Evolutionary conservation across 1,140 invertebrate species (phyloP).

Genomic region (Drosophila asahinai): DNA sequence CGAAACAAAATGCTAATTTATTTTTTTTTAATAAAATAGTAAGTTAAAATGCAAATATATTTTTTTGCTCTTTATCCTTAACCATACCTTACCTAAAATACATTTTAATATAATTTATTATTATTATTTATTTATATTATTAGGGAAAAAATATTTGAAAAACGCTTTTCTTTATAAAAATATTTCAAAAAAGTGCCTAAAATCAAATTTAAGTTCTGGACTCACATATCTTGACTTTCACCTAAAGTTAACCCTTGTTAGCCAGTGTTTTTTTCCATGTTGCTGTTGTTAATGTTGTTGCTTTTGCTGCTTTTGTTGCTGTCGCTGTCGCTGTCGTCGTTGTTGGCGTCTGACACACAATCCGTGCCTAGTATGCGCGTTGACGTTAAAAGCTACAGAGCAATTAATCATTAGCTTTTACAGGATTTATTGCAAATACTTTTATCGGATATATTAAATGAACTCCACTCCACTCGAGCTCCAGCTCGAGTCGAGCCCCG

Average conservation of each 20-base stretch:
- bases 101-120: background rate
- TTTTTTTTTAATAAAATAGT: background rate
- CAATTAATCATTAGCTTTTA: slow-evolving; percentile 84
- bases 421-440: slow-evolving; percentile 84
- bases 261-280: slow-evolving; percentile 9
- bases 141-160: too few species aligned
- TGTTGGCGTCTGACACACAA: slow-evolving; percentile 72
- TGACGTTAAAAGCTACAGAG: slow-evolving; percentile 83
- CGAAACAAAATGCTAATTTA: too few species aligned
- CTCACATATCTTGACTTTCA: too few species aligned
- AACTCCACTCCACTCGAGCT: slow-evolving; percentile 70
- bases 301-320: slow-evolving; percentile 13
- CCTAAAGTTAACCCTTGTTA: background rate
- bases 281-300: slow-evolving; percentile 26
- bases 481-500: slow-evolving; percentile 27
- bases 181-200: too few species aligned
- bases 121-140: too few species aligned
- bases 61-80: too few species aligned
- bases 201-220: too few species aligned
- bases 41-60: background rate
- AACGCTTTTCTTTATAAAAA: background rate
- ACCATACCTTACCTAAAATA: too few species aligned
- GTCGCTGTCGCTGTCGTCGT: slow-evolving; percentile 15
- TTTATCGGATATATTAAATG: slow-evolving; percentile 84
- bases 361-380: slow-evolving; percentile 78